These are phyloP conservation scores for Spodoptera frugiperda DNA, from an alignment of 1,140 invertebrate species.

Conservation along the genomic window DNA sequence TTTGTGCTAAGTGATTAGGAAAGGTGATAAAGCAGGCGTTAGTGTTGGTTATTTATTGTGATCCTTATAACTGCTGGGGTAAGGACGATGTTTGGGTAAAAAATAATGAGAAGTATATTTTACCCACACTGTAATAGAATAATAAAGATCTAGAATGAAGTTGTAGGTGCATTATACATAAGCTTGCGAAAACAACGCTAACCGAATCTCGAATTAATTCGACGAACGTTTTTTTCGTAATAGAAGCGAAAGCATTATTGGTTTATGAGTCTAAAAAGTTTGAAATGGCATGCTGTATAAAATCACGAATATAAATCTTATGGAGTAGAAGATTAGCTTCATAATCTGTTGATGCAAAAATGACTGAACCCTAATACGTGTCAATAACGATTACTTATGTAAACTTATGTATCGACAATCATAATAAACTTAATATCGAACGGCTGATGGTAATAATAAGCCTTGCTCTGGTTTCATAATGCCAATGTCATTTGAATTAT, in stretches of 20 bases:
- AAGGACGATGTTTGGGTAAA: neutral
- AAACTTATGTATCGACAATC: constrained; percentile 54
- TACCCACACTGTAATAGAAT: neutral
- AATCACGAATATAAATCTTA: no score
- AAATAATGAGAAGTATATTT: no score
- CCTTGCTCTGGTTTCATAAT: constrained; percentile 81
- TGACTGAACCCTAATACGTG: neutral
- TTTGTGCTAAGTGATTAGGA: neutral
- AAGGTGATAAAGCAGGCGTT: constrained; percentile 14
- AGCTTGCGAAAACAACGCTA: neutral
- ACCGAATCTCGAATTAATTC: constrained; percentile 1
- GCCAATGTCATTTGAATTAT: constrained; percentile 66
- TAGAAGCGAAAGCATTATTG: neutral
- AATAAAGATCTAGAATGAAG: neutral
- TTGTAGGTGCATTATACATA: neutral
- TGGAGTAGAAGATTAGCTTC: no score
- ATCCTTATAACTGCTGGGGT: neutral
- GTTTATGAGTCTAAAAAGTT: neutral
- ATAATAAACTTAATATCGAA: constrained; percentile 62
- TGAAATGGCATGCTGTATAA: no score
- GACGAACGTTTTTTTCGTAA: constrained; percentile 7
- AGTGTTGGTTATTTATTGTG: constrained; percentile 4
- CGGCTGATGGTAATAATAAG: constrained; percentile 69
- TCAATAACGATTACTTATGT: neutral
- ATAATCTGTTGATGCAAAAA: neutral